Evolutionary conservation across 2,888 invertebrate genomes (phyloP), one percentile per base, ranked within the genome.

Genomic region (Synergus japonicus): DNA sequence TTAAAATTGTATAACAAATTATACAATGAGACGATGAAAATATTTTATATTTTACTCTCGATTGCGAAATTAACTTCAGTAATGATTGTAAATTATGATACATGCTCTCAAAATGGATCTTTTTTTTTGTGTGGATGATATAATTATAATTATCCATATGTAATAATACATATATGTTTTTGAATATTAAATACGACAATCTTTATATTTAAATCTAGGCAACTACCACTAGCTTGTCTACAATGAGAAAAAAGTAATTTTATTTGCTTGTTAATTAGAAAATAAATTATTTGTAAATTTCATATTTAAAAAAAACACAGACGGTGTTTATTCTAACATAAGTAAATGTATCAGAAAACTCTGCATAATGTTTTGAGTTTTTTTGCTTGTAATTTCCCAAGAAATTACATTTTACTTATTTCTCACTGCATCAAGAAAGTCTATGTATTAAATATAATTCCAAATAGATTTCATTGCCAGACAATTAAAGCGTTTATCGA

Each of bases 401-500:
- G 18, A 5, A 18, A 37, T 12, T 3, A 1, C 29, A 18, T 43
- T 43, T 0, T 22, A 69, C 29, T 69, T 44, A 41, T 76, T 76
- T 76, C 60, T 76, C 76, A 60, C 4, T 76, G 41, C 60, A 44
- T n/a, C 15, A 60, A 18, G 54, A n/a, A 29, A 43, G 15, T 65
- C 22, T 41, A 60, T 37, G 5, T 46, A 76, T 60, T 76, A 76
- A 76, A 76, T 29, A 12, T 43, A 76, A 18, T 60, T 58, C 9
- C 8, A 37, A 76, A 60, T 60, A 58, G 10, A 18, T 76, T 76
- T 60, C 12, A 60, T 15, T 76, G 60, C 29, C 41, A 44, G 76
- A 76, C 58, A 18, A 29, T 58, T 58, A 63, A 76, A 76, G 60
- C 54, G 54, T 37, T 76, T n/a, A 41, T 49, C 69, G 29, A 69